Base-by-base conservation (phyloP, 1,140 invertebrate species). In the Pachyrhynchus sulphureomaculatus region DNA sequence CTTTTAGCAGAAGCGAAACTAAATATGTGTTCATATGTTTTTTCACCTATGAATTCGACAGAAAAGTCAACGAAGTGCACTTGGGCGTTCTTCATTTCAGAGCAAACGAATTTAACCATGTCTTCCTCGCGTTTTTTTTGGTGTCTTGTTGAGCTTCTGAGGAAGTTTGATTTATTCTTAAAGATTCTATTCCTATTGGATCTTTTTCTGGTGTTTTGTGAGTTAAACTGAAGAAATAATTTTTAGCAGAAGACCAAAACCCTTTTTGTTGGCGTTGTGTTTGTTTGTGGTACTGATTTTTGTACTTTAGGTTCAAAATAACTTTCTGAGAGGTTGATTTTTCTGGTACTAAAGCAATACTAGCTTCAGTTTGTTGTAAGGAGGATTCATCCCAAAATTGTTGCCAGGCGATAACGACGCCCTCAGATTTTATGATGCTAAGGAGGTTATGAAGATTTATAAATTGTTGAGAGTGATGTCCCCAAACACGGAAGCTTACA, bases 1-100 rank as follows among this genome's bases (percentile, higher is more conserved):
- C 83, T 87, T 0, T 65, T 62, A n/a, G 78, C 80, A 13, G 74
- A 58, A 41, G 82, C 84, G 5, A 77, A 55, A 1, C 82, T 84
- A 0, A 80, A 26, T 4, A 75, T 68, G 58, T 80, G 82, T 39
- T 80, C 62, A 6, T 53, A 61, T 10, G 77, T 78, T n/a, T 78
- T 70, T 10, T 77, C 62, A 12, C 79, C 80, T 33, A 78, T 70
- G 45, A 86, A 79, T 48, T 79, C 59, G 0, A 82, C 65, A 32
- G 77, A 74, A 1, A 83, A 10, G 63, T 87, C 84, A 4, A 83
- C 2, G 1, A 81, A 79, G 8, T 62, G 8, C 36, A 75, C 76
- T 33, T 69, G 51, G 1, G 80, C 78, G 20, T 68, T 75, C 32
- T 79, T 78, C 23, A 87, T 81, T 32, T 80, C 81, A 41, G 77